Base-by-base conservation (phyloP, 2,888 invertebrate species). In the Drosophila rubida region DNA sequence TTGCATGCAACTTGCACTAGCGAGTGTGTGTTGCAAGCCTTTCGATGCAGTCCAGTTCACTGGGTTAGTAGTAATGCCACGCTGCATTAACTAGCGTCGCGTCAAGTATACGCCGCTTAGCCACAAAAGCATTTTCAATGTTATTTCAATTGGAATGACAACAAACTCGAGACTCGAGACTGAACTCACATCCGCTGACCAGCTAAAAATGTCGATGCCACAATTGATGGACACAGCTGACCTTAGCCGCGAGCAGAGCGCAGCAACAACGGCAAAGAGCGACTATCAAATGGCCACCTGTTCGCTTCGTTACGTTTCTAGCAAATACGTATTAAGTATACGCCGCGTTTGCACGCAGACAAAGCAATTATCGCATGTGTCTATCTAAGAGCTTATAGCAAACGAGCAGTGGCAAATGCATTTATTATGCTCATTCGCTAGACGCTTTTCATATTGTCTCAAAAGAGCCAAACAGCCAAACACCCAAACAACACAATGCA, bases 161-260 rank as follows among this genome's bases (percentile, higher is more conserved):
- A 55, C 53, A 39, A 46, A 57, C 39, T 55, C 45, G 4, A 53
- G 39, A 25, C 25, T 39, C 32, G 44, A 44, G 55, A 49, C 30
- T 65, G 51, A 58, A 55, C 64, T 58, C 42, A 67, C 71, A 84
- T 81, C 85, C 85, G 85, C 37, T 75, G 80, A 32, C 37, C 76
- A 67, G 63, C 75, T 30, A 50, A 62, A 81, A 77, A 77, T 79
- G 80, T 66, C 69, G 59, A 60, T 48, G 60, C 61, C 32, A 44
- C 46, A 49, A 50, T 60, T 80, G 83, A 82, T 85, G 70, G 83
- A 82, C 80, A 85, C 57, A 59, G 46, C 41, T 82, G 80, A 82
- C 81, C 81, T 82, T 82, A 80, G 63, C 39, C 37, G 19, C 39
- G 44, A 53, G 46, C 44, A 42, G 32, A 54, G 42, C 35, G 23